Percentiles rank a stretch among this genome's conserved stretches.
These are phyloP conservation scores for Trissolcus brochymenae DNA, from an alignment of 2,888 invertebrate genomes.

Conservation along the genomic window DNA sequence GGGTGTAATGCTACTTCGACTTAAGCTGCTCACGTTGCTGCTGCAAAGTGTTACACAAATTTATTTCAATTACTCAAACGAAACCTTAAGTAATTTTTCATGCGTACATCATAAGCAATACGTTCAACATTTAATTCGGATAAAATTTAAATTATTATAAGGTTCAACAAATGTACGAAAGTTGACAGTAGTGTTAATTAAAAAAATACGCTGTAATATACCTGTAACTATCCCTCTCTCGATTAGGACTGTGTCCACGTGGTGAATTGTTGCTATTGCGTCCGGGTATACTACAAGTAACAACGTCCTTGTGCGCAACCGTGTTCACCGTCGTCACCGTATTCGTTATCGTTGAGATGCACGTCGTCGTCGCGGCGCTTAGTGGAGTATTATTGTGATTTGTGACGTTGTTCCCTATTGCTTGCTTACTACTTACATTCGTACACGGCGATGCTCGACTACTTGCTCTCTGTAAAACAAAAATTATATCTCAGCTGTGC, in stretches of 20 bases:
- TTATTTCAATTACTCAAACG: neutral
- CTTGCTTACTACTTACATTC: constrained; percentile 71
- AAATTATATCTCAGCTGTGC: constrained; percentile 18
- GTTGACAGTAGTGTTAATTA: too few species aligned
- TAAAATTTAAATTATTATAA: too few species aligned
- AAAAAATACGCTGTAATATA: constrained; percentile 71
- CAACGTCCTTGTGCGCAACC: constrained; percentile 77
- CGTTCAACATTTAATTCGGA: too few species aligned
- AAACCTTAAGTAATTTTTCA: too few species aligned
- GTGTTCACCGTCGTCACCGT: constrained; percentile 76
- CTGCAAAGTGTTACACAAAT: constrained; percentile 74
- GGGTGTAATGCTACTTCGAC: constrained; percentile 83
- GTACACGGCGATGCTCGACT: constrained; percentile 73
- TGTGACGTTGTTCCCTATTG: constrained; percentile 66
- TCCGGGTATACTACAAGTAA: constrained; percentile 76
- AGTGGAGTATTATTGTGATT: constrained; percentile 69
- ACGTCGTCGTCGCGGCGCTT: constrained; percentile 73
- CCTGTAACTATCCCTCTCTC: constrained; percentile 92
- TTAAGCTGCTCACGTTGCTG: constrained; percentile 91
- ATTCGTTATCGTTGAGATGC: constrained; percentile 75
- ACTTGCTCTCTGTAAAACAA: constrained; percentile 69
- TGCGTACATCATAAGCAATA: too few species aligned
- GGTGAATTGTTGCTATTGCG: constrained; percentile 85
- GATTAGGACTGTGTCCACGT: constrained; percentile 85
- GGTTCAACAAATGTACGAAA: too few species aligned